A percentile compares a stretch with the other conserved stretches of the same genome.
Evolutionary conservation across 2,797 vertebrate species (phyloP).

Genomic region (Gambelia wislizenii): DNA sequence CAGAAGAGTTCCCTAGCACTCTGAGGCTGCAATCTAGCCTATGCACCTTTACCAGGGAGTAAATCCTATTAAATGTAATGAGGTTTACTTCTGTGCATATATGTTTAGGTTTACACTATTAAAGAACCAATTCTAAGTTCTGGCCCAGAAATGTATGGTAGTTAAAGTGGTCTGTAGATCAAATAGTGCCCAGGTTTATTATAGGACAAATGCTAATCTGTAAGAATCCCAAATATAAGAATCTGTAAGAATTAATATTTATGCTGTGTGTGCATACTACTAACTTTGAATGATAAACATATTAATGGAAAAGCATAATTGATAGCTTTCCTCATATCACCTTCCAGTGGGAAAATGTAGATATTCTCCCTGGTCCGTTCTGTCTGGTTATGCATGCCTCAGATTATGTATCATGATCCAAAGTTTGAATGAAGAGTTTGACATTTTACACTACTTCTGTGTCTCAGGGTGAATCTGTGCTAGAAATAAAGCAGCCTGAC

Average conservation of each 20-base stretch:
- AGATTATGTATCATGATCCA: slow-evolving; percentile 11
- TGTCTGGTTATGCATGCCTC: neutral
- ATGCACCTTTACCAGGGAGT: neutral
- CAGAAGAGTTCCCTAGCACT: neutral
- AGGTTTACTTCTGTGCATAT: no score
- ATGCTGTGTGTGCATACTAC: neutral
- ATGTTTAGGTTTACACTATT: neutral
- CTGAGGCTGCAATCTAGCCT: neutral
- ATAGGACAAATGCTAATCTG: neutral
- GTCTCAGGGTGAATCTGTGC: no score
- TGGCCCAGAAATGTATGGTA: neutral
- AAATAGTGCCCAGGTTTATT: neutral
- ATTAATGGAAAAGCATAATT: neutral
- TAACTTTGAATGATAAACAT: neutral
- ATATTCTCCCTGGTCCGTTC: accelerated
- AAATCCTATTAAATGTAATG: neutral
- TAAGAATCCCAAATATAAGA: no score
- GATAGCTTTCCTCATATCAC: neutral
- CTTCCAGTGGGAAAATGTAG: neutral
- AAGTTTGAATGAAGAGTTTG: slow-evolving; percentile 29
- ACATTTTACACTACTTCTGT: neutral
- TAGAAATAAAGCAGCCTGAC: no score
- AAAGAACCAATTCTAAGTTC: neutral
- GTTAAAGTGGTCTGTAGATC: neutral
- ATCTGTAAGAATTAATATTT: neutral